Conservation (phyloP, 2,113 vertebrate genomes). For the Colistium nudipinnis region DNA sequence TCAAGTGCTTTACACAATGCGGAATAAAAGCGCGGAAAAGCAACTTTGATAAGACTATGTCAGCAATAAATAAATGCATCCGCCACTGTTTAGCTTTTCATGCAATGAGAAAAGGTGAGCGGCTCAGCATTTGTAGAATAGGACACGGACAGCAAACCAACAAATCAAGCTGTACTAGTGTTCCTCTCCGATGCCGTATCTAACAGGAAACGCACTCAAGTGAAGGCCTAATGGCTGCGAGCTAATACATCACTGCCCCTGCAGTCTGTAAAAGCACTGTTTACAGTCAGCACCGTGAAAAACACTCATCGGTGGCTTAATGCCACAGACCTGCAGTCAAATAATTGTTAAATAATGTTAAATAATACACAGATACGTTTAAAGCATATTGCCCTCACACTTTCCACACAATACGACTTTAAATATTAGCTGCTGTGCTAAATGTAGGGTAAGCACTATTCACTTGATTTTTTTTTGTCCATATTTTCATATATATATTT, state of each 20-base stretch:
- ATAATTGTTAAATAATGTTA: neutral
- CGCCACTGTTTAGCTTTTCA: conserved; percentile 3
- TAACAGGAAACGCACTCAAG: conserved; percentile 38
- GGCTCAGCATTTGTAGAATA: conserved; percentile 36
- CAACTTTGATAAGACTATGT: neutral
- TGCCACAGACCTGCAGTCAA: neutral
- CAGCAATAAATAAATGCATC: conserved; percentile 20
- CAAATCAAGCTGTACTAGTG: conserved; percentile 29
- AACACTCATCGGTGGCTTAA: neutral
- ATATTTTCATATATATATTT: neutral
- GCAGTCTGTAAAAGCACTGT: conserved; percentile 33
- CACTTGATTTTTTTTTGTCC: too few relatives aligned
- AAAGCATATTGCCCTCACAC: neutral
- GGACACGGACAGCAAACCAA: conserved; percentile 36
- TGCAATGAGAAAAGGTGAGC: conserved; percentile 21
- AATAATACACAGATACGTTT: neutral
- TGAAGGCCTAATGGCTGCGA: conserved; percentile 29
- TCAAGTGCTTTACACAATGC: neutral
- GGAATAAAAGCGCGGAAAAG: neutral
- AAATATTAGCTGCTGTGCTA: neutral
- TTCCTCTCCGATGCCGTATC: conserved; percentile 7
- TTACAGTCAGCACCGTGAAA: conserved; percentile 5
- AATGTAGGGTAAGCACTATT: neutral
- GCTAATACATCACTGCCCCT: conserved; percentile 42
- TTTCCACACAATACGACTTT: neutral